Evolutionary conservation across 2,797 vertebrate species (phyloP).

Genomic region (Myotis pilosus): DNA sequence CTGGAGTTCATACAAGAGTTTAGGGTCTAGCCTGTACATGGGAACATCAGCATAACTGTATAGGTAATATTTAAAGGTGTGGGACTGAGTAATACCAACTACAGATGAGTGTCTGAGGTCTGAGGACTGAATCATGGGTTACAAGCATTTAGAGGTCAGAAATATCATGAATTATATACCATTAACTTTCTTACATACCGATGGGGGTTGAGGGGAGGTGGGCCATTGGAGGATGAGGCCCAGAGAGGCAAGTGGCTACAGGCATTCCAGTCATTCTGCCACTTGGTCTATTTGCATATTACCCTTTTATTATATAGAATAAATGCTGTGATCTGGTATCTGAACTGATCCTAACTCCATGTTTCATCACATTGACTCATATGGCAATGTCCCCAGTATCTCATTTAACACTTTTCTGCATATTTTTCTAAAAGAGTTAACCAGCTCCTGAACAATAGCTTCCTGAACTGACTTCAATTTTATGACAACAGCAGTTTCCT

Average conservation of each 20-base stretch:
- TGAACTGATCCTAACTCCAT: not conserved
- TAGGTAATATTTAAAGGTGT: not conserved
- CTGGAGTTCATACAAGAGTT: not conserved
- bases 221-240: no score
- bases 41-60: not conserved
- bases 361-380: not conserved
- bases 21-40: not conserved
- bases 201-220: no score
- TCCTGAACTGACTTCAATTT: not conserved
- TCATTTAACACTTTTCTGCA: not conserved
- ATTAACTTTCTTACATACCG: not conserved
- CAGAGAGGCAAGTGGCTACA: no score
- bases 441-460: not conserved
- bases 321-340: not conserved
- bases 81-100: not conserved
- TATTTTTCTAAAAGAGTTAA: conserved; percentile 26
- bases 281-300: no score
- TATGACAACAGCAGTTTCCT: not conserved
- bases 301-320: not conserved
- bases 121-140: not conserved
- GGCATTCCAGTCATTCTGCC: no score
- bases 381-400: not conserved
- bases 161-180: not conserved
- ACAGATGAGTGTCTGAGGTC: not conserved
- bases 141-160: not conserved